These are phyloP conservation scores for Dorcus hopei DNA, from an alignment of 2,888 invertebrate species.

Conservation along the genomic window DNA sequence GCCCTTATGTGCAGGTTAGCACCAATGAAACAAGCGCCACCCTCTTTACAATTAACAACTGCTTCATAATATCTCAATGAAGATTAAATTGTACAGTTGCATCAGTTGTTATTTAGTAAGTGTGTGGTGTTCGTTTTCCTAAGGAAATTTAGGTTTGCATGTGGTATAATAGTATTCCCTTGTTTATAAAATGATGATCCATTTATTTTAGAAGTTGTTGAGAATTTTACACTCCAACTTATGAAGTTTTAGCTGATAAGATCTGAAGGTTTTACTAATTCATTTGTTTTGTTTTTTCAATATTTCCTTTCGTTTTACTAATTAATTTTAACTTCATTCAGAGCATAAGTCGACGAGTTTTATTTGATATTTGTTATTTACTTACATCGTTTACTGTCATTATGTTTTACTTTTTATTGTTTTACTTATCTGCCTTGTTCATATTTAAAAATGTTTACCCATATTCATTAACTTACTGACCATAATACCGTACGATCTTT, in stretches of 20 bases:
- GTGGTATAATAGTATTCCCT: background rate
- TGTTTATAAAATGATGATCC: constrained; percentile 15
- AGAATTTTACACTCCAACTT: constrained; percentile 41
- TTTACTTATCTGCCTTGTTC: too few relatives aligned
- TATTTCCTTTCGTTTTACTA: too few relatives aligned
- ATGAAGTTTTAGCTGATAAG: constrained; percentile 61
- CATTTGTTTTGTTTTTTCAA: too few relatives aligned
- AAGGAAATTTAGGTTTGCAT: constrained; percentile 13
- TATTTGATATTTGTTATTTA: too few relatives aligned
- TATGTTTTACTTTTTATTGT: too few relatives aligned
- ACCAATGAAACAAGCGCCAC: constrained; percentile 28
- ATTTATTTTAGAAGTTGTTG: constrained; percentile 41
- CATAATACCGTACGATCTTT: too few relatives aligned
- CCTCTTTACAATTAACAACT: constrained; percentile 7
- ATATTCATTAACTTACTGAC: too few relatives aligned
- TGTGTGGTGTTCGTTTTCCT: constrained; percentile 14
- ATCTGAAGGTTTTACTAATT: constrained; percentile 52
- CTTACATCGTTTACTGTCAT: too few relatives aligned
- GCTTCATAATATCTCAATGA: background rate
- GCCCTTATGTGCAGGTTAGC: constrained; percentile 86
- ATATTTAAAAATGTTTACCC: too few relatives aligned
- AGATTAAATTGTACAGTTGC: background rate
- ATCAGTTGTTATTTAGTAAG: background rate
- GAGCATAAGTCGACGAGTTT: too few relatives aligned
- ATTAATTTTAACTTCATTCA: too few relatives aligned